Conservation (phyloP, 2,888 invertebrate genomes). For the Lapara coniferarum region DNA sequence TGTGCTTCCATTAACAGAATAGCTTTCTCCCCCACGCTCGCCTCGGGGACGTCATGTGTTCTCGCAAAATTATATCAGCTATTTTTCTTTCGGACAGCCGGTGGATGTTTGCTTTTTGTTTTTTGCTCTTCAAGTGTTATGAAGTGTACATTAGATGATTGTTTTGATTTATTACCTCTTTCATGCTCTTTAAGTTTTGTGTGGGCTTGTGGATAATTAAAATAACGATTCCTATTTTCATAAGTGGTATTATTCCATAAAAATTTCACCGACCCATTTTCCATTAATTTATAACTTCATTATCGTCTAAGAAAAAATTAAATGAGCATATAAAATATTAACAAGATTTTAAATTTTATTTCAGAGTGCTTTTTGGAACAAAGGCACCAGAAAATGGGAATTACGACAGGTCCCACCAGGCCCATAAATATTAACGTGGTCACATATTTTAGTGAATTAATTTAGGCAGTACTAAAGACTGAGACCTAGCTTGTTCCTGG, state of each 20-base stretch:
- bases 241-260: too few species aligned
- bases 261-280: too few species aligned
- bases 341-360: not conserved
- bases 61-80: slow-evolving; percentile 72
- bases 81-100: slow-evolving; percentile 60
- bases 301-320: too few species aligned
- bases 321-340: too few species aligned
- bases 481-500: slow-evolving; percentile 51
- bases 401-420: not conserved
- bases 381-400: too few species aligned
- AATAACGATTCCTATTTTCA: too few species aligned
- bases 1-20: slow-evolving; percentile 80
- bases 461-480: slow-evolving; percentile 42
- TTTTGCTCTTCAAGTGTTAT: slow-evolving; percentile 4
- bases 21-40: slow-evolving; percentile 69
- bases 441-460: slow-evolving; percentile 45
- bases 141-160: slow-evolving; percentile 6
- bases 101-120: slow-evolving; percentile 18
- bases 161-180: not conserved
- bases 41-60: slow-evolving; percentile 70
- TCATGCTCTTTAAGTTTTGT: too few species aligned
- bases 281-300: too few species aligned
- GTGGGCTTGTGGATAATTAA: too few species aligned
- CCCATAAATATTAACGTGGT: slow-evolving; percentile 5
- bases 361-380: not conserved